A percentile compares a stretch with the other conserved stretches of the same genome.
These are phyloP conservation scores for Ibidorhyncha struthersii DNA, from an alignment of 2,113 vertebrate genomes.

Conservation along the genomic window DNA sequence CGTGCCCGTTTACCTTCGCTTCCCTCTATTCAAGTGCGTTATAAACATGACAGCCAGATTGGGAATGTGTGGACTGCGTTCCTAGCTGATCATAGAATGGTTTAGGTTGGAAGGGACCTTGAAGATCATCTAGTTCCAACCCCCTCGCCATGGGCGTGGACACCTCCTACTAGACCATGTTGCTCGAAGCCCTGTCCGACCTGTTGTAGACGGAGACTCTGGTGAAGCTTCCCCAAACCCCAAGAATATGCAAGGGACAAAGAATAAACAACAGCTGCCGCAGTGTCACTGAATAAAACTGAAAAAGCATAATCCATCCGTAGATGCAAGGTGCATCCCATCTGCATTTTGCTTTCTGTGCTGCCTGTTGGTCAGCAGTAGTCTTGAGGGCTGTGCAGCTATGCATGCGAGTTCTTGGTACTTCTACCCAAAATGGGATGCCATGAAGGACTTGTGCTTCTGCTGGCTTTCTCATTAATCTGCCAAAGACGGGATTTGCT, in stretches of 20 bases:
- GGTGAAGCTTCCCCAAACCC: background rate
- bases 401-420: accelerated
- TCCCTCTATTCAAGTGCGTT: background rate
- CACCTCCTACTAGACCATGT: too few relatives aligned
- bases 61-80: background rate
- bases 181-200: too few relatives aligned
- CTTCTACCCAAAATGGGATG: background rate
- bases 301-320: background rate
- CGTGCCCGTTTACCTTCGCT: background rate
- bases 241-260: background rate
- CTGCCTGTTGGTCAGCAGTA: background rate
- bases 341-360: background rate
- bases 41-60: background rate
- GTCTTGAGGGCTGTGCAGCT: background rate
- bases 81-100: background rate
- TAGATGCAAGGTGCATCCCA: background rate
- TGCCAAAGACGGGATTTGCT: background rate
- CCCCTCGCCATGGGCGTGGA: too few relatives aligned
- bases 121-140: too few relatives aligned
- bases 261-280: conserved; percentile 16
- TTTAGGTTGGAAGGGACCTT: too few relatives aligned
- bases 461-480: background rate
- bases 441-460: background rate
- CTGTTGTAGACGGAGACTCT: background rate
- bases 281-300: background rate